phyloP scores from a whole-genome alignment of 2,888 invertebrate species.

The Unio delphinus region DNA sequence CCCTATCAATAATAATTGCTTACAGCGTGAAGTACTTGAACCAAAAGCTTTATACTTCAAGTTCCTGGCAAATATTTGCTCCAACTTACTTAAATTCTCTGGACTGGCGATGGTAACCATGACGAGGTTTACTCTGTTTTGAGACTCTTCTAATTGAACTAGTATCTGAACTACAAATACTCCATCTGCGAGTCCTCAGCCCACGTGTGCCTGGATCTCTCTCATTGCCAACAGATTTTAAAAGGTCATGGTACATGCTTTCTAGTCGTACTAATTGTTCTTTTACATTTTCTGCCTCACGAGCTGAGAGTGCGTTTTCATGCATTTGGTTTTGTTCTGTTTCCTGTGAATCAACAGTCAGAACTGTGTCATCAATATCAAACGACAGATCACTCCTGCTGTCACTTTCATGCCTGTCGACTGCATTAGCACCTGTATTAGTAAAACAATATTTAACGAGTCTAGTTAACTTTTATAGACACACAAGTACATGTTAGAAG shows the following conservation, averaged over 20 bases:
- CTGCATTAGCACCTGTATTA: constrained; percentile 30
- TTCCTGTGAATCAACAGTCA: constrained; percentile 56
- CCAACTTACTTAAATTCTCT: constrained; percentile 31
- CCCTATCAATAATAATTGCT: neutral
- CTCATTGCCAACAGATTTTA: constrained; percentile 48
- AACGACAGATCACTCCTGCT: constrained; percentile 55
- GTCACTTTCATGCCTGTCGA: constrained; percentile 47
- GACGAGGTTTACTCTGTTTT: constrained; percentile 32
- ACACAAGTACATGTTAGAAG: no score
- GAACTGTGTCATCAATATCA: constrained; percentile 61
- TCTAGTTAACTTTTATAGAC: neutral
- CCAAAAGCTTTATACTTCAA: neutral
- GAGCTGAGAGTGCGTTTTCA: constrained; percentile 22
- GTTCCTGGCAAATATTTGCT: no score
- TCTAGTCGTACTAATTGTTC: constrained; percentile 60
- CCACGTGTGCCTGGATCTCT: constrained; percentile 25
- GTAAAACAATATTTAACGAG: neutral
- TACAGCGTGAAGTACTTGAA: neutral
- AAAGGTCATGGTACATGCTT: constrained; percentile 60
- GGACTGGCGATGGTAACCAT: constrained; percentile 35
- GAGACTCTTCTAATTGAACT: constrained; percentile 48
- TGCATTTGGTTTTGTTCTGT: constrained; percentile 35
- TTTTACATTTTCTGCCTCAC: constrained; percentile 39
- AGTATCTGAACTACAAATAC: constrained; percentile 60
- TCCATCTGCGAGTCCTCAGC: constrained; percentile 44